Evolutionary conservation across 2,888 invertebrate species (phyloP).

Genomic region (Micropterix aruncella): DNA sequence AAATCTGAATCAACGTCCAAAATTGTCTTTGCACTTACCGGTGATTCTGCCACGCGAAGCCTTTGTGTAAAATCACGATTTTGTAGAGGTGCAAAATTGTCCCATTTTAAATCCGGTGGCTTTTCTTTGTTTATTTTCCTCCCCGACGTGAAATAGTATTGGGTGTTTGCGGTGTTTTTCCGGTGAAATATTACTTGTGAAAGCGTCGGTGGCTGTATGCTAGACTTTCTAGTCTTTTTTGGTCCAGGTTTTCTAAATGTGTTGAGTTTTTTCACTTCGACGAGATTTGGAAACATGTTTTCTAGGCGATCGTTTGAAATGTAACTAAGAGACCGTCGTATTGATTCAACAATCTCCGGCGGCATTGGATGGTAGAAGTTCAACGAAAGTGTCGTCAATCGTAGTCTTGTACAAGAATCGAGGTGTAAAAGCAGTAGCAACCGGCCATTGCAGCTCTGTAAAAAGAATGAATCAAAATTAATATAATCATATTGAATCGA

Average conservation of each 20-base stretch:
- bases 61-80: constrained; percentile 38
- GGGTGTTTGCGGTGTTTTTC: constrained; percentile 31
- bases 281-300: too few species aligned
- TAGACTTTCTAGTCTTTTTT: too few species aligned
- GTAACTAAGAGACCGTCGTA: too few species aligned
- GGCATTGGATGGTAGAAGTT: constrained; percentile 20
- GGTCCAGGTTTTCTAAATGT: too few species aligned
- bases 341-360: not conserved
- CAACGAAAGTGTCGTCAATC: constrained; percentile 31
- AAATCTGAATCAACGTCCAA: constrained; percentile 52
- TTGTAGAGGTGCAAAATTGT: constrained; percentile 19
- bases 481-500: not conserved
- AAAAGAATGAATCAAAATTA: too few species aligned
- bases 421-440: constrained; percentile 30
- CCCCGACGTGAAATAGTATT: constrained; percentile 26
- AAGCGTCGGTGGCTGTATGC: constrained; percentile 3
- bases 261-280: too few species aligned
- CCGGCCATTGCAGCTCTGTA: constrained; percentile 30
- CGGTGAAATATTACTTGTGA: constrained; percentile 29
- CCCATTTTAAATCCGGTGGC: constrained; percentile 17
- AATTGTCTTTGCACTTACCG: constrained; percentile 39
- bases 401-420: constrained; percentile 28
- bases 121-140: constrained; percentile 18
- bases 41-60: constrained; percentile 40
- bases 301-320: too few species aligned